A percentile compares a stretch with the other conserved stretches of the same genome.
phyloP scores from a whole-genome alignment of 2,797 vertebrate species.

The Alectoris magna region DNA sequence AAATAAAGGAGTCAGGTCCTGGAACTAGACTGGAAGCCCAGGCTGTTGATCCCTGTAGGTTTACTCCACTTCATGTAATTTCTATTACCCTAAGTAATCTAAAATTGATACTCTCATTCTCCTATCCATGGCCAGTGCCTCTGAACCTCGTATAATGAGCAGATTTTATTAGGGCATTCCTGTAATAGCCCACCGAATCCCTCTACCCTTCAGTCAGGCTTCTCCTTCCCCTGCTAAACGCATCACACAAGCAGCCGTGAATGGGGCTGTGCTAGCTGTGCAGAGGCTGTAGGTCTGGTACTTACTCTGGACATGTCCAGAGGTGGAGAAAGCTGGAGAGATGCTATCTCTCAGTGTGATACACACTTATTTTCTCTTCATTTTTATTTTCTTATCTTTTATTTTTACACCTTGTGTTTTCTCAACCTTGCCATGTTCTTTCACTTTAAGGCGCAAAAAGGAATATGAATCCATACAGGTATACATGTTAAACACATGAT shows the following conservation, averaged over 20 bases:
- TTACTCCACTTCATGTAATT: neutral
- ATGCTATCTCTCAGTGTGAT: neutral
- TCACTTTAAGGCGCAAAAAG: neutral
- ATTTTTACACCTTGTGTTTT: neutral
- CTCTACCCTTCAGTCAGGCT: neutral
- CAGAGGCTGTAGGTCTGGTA: neutral
- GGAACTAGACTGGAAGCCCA: neutral
- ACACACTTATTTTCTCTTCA: neutral
- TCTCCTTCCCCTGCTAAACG: neutral
- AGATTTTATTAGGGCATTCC: neutral
- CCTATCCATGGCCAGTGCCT: neutral
- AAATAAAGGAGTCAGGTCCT: neutral
- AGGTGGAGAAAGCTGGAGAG: neutral
- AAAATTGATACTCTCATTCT: neutral
- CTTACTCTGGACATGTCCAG: neutral
- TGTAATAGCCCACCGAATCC: neutral
- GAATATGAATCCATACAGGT: neutral
- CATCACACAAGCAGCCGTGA: neutral
- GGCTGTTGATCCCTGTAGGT: neutral
- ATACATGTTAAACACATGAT: neutral
- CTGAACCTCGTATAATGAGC: neutral
- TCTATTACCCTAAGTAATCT: neutral
- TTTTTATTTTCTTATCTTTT: neutral
- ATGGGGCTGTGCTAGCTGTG: neutral
- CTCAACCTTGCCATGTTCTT: neutral